Base-by-base conservation (phyloP, 1,140 invertebrate genomes). In the Sarcophaga bullata region DNA sequence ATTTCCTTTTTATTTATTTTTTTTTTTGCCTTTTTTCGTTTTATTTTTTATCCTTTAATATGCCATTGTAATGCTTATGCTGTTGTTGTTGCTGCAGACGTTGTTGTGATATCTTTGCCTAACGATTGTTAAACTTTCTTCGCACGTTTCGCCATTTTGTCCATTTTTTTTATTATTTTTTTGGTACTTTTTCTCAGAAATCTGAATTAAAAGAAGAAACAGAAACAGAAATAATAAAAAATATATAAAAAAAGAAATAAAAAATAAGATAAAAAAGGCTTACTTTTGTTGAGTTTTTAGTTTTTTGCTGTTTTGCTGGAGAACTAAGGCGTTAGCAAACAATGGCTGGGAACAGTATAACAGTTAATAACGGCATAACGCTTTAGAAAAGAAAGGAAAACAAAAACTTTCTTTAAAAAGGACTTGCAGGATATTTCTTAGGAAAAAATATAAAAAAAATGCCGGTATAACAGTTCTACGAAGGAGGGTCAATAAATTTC, bases 151-250 rank as follows among this genome's bases (percentile, higher is more conserved):
- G 62, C 62, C 62, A 68, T 68, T 68, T 68, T 68, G 62, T 68
- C 62, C 62, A 68, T 68, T 68, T 68, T 68, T 19, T 68, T 68
- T 68, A 68, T 68, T 68, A 25, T 68, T 68, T 19, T 68, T 68
- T 68, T 68, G 62, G 62, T 17, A 68, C 62, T 68, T 68, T 68
- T 68, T 68, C 62, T 19, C 62, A 68, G 25, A 37, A 37, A 1
- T 17, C 62, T 25, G 9, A 68, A 68, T 37, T 37, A 37, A 37
- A 37, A 2, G 25, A 37, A 37, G 25, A 37, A 37, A 37, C 25
- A 37, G 25, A 37, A 37, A 37, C 4, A 37, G 4, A 2, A 37
- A 37, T n/a, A 37, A 37, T 2, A 37, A 37, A 37, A 37, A 37
- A 37, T 37, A 37, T 37, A 37, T 2, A 37, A 37, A 37, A 37